Conservation (phyloP, 2,113 vertebrate genomes). For the Silurus asotus region DNA sequence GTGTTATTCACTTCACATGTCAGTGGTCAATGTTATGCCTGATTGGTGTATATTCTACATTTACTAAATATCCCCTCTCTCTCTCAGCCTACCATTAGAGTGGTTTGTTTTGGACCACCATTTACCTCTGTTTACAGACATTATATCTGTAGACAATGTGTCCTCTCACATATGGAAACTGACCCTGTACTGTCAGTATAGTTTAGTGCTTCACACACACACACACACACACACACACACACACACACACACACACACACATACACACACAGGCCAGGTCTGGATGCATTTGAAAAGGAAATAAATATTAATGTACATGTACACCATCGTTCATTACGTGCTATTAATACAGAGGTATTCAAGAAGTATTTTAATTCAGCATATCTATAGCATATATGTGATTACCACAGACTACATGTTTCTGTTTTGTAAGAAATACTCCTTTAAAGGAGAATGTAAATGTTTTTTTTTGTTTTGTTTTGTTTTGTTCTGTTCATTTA, state of each 20-base stretch:
- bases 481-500: too few species aligned
- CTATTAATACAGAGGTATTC: neutral
- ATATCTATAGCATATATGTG: neutral
- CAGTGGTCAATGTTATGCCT: too few species aligned
- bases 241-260: neutral
- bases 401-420: neutral
- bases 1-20: too few species aligned
- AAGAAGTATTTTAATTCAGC: neutral
- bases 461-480: too few species aligned
- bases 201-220: too few species aligned
- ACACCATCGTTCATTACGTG: neutral
- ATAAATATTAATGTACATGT: neutral
- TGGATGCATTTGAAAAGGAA: neutral
- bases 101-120: neutral
- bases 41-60: too few species aligned
- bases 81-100: neutral
- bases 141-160: neutral
- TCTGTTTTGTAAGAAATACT: neutral
- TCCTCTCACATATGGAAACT: neutral
- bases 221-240: too few species aligned
- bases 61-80: neutral
- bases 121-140: neutral
- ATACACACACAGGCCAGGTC: neutral
- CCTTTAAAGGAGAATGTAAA: too few species aligned
- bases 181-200: constrained; percentile 14